Base-by-base conservation (phyloP, 2,113 vertebrate genomes). In the Myodes glareolus region DNA sequence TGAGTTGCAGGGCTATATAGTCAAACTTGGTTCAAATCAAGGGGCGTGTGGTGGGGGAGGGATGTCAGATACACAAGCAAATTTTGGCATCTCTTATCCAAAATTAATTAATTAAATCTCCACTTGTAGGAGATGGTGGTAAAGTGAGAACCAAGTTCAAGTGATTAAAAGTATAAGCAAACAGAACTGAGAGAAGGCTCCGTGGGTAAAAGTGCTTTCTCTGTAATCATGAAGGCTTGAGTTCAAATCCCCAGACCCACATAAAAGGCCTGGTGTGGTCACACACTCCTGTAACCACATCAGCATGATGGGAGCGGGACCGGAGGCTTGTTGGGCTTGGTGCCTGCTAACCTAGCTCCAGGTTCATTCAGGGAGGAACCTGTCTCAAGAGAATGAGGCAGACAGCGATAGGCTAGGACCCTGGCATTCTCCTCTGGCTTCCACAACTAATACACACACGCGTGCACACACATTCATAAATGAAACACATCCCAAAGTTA, bases 81-180 rank as follows among this genome's bases (percentile, higher is more conserved):
- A 58, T 21, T 58, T 21, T 58, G 58, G 58, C 19, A 25, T n/a
- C 45, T 31, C 45, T 70, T 92, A 68, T 7, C 36, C 33, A 42
- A 68, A 87, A 47, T 33, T 89, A 96, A 92, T 58, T 31, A 42
- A 94, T 72, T 75, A 92, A 82, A 90, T 78, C 10, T 81, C 91
- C 27, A 80, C 31, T 45, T 92, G 91, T 63, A 45, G 73, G 33
- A n/a, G 33, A 93, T 3, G 5, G 19, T 19, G n/a, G 84, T 36
- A 39, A 65, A 73, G 23, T 27, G 47, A 39, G 39, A 80, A 42
- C 2, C 55, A 16, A 19, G 29, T 42, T 27, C 45, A 61, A 78
- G 27, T 47, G 61, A 93, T 84, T 68, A 90, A 90, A 84, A 92
- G 76, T 14, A 78, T 2, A 67, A 65, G 77, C n/a, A 91, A 70